A percentile compares a stretch with the other conserved stretches of the same genome.
Evolutionary conservation across 2,888 invertebrate genomes (phyloP).

Genomic region (Oligia fasciuncula): DNA sequence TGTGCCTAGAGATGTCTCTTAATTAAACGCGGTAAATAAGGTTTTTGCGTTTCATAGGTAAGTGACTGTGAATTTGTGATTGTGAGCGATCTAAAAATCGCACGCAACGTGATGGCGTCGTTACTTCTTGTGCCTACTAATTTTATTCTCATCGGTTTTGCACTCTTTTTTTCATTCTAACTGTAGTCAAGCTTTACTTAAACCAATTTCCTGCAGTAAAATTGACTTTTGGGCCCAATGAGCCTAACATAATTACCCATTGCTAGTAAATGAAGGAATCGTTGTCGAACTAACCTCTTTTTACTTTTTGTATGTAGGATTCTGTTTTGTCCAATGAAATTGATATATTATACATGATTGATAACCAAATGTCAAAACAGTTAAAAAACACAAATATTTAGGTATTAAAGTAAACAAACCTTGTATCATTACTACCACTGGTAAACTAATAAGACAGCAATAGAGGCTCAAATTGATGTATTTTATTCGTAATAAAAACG

Average conservation of each 20-base stretch:
- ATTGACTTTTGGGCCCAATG: neutral
- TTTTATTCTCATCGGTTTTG: slow-evolving; percentile 5
- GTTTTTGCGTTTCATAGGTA: slow-evolving; percentile 73
- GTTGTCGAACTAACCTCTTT: slow-evolving; percentile 16
- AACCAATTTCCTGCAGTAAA: neutral
- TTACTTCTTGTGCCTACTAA: slow-evolving; percentile 12
- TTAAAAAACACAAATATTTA: neutral
- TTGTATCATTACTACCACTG: neutral
- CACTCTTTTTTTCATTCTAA: neutral
- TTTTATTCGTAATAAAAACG: neutral
- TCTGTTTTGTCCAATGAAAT: neutral
- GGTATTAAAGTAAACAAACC: neutral
- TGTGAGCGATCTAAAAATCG: slow-evolving; percentile 14
- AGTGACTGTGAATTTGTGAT: slow-evolving; percentile 63
- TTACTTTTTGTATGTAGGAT: neutral
- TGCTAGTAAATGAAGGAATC: neutral
- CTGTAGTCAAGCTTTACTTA: neutral
- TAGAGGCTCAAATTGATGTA: neutral
- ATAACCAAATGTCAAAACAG: neutral
- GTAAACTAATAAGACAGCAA: neutral
- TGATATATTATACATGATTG: too few species aligned
- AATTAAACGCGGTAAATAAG: slow-evolving; percentile 65
- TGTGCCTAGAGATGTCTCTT: slow-evolving; percentile 69
- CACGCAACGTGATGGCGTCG: slow-evolving; percentile 48
- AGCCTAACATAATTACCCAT: slow-evolving; percentile 12